Conservation (phyloP, 2,797 vertebrate genomes). For the Pseudochirops corinnae region DNA sequence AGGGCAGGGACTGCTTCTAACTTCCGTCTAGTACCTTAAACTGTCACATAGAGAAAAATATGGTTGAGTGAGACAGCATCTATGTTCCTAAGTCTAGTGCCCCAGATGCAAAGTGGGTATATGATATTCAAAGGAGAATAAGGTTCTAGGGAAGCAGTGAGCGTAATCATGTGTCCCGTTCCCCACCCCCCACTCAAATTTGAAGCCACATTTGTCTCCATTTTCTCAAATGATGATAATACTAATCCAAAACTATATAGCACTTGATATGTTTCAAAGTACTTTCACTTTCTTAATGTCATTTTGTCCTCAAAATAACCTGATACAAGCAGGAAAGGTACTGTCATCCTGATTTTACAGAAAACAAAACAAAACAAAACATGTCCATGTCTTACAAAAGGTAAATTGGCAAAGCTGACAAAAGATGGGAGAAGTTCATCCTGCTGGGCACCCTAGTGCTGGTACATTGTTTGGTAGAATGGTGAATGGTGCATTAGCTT, state of each 20-base stretch:
- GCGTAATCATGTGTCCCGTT: not conserved
- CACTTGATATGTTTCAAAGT: not conserved
- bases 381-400: not conserved
- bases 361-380: not conserved
- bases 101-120: not conserved
- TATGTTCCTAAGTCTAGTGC: not conserved
- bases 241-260: not conserved
- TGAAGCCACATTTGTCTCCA: not conserved
- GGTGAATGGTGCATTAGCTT: not conserved
- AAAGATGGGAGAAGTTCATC: not conserved
- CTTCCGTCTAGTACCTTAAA: not conserved
- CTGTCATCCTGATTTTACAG: not conserved
- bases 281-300: not conserved
- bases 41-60: not conserved
- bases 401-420: not conserved
- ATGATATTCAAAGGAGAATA: not conserved
- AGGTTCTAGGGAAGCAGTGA: not conserved
- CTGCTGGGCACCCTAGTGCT: not conserved
- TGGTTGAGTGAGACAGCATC: not conserved
- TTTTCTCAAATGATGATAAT: not conserved
- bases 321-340: not conserved
- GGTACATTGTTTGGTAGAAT: not conserved
- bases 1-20: not conserved
- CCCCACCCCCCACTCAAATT: fast-evolving
- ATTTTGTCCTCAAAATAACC: not conserved